Percentiles rank a stretch among this genome's conserved stretches.
phyloP scores from a whole-genome alignment of 2,888 invertebrate genomes.

The Papilio protenor region DNA sequence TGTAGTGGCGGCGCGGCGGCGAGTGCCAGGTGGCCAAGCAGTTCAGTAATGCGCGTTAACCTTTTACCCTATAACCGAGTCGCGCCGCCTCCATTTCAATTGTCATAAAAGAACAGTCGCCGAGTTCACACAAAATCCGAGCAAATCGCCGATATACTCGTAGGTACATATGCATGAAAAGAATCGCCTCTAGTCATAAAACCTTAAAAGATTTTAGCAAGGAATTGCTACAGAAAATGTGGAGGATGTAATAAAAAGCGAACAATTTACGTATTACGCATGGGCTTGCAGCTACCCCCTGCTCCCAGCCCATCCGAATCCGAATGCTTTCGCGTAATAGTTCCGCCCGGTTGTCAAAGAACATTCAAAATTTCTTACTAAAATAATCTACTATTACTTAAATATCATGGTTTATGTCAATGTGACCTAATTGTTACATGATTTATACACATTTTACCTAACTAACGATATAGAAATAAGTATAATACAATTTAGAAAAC shows the following conservation, averaged over 20 bases:
- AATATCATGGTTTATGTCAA: no score
- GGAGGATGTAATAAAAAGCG: slow-evolving; percentile 4
- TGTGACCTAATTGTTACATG: no score
- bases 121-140: not conserved
- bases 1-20: no score
- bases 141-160: not conserved
- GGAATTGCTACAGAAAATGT: slow-evolving; percentile 4
- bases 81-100: not conserved
- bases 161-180: not conserved
- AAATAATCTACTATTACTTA: no score
- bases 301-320: not conserved
- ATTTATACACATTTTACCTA: no score
- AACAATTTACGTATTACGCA: not conserved
- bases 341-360: no score
- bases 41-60: no score
- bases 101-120: not conserved
- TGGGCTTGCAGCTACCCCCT: no score
- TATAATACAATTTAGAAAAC: no score
- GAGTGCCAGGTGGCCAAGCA: no score
- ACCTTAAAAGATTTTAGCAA: not conserved
- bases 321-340: not conserved
- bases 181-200: not conserved
- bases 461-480: no score
- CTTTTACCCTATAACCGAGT: not conserved
- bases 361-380: no score